Evolutionary conservation across 2,888 invertebrate genomes (phyloP), one percentile per base, ranked within the genome.

Genomic region (Cetonia aurata): DNA sequence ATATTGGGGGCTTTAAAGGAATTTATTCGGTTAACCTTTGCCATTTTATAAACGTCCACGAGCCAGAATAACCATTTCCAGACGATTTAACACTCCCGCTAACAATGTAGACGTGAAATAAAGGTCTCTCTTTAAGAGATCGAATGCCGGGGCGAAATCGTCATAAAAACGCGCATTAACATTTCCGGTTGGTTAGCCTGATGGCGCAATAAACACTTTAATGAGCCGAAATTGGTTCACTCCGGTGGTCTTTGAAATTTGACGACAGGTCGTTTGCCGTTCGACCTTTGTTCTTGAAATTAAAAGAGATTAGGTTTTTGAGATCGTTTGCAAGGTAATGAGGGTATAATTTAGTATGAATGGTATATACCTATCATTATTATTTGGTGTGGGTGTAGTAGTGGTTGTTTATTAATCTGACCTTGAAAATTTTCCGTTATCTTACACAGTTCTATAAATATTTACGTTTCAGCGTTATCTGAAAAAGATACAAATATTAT

Each of bases 181-280:
- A 50, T 62, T 62, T 62, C 31, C 62, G 48, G 31, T 62, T 48
- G 62, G 50, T 37, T 62, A 50, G 9, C 8, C 33, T 33, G 33
- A 62, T 62, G 46, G 48, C 37, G 48, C 37, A 62, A 62, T 62
- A 62, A 62, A 62, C 48, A 62, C 48, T 48, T 48, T 62, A 62
- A 62, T 48, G 48, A 48, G 17, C 33, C 48, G 15, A 62, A 62
- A 62, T 62, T 48, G 48, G 62, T 62, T 62, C 19, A 46, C 48
- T 42, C 48, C 31, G 62, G 48, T 62, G 48, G 62, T 46, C 62
- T 48, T 62, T 62, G 62, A 62, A 48, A 62, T 62, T 62, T 62
- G 48, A 62, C 33, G 46, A 50, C 48, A 48, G 25, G 25, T 33
- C 48, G 33, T 31, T 62, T 48, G 25, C 33, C 31, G 46, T 33